These are phyloP conservation scores for Bolinopsis microptera DNA, from an alignment of 37 sponge, comb jelly and placozoan genomes.

Conservation along the genomic window DNA sequence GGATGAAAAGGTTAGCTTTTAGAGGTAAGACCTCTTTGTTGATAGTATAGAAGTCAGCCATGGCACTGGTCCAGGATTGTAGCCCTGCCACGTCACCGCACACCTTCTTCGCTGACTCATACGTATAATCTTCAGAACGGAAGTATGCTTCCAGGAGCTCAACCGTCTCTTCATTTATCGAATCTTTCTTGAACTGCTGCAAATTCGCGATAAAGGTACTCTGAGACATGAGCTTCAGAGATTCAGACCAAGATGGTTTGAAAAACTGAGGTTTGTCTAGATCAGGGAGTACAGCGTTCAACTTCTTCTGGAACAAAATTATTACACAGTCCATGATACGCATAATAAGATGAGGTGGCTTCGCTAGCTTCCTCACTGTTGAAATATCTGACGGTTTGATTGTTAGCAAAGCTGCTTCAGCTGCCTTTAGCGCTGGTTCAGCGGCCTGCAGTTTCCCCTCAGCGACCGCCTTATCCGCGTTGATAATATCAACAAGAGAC, in stretches of 20 bases:
- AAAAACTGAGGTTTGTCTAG: slow-evolving; percentile 84
- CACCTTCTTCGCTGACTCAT: slow-evolving; percentile 94
- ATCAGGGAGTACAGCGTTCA: slow-evolving; percentile 78
- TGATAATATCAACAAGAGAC: slow-evolving; percentile 66
- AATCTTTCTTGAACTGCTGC: slow-evolving; percentile 85
- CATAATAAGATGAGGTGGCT: slow-evolving; percentile 99
- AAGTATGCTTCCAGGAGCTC: slow-evolving; percentile 91
- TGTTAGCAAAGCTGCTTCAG: slow-evolving; percentile 74
- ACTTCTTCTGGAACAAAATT: slow-evolving; percentile 82
- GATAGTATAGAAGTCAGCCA: slow-evolving; percentile 89
- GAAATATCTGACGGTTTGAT: slow-evolving; percentile 95
- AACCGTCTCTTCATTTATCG: slow-evolving; percentile 93
- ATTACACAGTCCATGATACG: slow-evolving; percentile 96
- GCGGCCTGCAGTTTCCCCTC: slow-evolving; percentile 66
- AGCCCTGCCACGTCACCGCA: slow-evolving; percentile 98
- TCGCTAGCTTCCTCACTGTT: slow-evolving; percentile 91
- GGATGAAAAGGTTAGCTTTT: slow-evolving; percentile 90
- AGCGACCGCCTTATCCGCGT: slow-evolving; percentile 65
- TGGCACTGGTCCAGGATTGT: slow-evolving; percentile 93
- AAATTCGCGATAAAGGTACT: slow-evolving; percentile 80
- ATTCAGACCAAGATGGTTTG: slow-evolving; percentile 95
- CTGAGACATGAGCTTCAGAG: slow-evolving; percentile 89
- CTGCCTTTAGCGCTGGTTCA: slow-evolving; percentile 65
- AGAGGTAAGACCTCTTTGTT: slow-evolving; percentile 98
- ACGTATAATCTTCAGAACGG: slow-evolving; percentile 86